A percentile compares a stretch with the other conserved stretches of the same genome.
Evolutionary conservation across 2,888 invertebrate genomes (phyloP).

Genomic region (Apamea sordens): DNA sequence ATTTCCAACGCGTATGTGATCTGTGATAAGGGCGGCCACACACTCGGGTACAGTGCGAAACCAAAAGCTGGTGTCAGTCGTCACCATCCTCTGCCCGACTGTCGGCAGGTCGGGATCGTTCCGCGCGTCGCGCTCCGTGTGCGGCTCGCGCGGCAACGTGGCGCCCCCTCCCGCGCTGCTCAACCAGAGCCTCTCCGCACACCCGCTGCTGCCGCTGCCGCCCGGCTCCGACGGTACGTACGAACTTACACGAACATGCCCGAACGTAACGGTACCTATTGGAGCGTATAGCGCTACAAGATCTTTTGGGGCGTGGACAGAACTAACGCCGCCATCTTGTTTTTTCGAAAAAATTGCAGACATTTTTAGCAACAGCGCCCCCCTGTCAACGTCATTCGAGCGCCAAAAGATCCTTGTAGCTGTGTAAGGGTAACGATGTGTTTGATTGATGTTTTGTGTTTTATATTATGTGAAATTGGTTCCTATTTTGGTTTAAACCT

Average conservation of each 20-base stretch:
- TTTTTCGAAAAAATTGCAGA: background rate
- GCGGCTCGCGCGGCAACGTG: conserved; percentile 95
- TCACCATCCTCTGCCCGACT: conserved; percentile 90
- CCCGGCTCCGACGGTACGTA: conserved; percentile 91
- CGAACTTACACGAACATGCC: conserved; percentile 21
- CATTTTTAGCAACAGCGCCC: background rate
- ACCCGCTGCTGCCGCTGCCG: conserved; percentile 97
- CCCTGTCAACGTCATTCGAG: background rate
- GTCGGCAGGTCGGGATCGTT: conserved; percentile 97
- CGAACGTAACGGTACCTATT: background rate
- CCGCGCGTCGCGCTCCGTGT: conserved; percentile 95
- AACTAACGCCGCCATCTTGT: background rate
- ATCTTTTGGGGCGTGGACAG: background rate
- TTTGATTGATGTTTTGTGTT: conserved; percentile 16
- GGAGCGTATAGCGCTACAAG: conserved; percentile 2
- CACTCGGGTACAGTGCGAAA: conserved; percentile 69
- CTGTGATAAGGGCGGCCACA: conserved; percentile 57
- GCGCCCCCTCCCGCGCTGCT: conserved; percentile 90
- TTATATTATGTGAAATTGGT: background rate
- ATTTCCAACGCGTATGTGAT: conserved; percentile 37
- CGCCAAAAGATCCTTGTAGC: background rate
- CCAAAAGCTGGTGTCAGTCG: conserved; percentile 81
- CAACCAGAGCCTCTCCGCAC: conserved; percentile 96
- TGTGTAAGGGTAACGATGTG: conserved; percentile 14
- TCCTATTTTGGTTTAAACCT: conserved; percentile 11